A percentile compares a stretch with the other conserved stretches of the same genome.
Evolutionary conservation across 1,140 invertebrate genomes (phyloP).

Genomic region (Scaptomyza pallida): DNA sequence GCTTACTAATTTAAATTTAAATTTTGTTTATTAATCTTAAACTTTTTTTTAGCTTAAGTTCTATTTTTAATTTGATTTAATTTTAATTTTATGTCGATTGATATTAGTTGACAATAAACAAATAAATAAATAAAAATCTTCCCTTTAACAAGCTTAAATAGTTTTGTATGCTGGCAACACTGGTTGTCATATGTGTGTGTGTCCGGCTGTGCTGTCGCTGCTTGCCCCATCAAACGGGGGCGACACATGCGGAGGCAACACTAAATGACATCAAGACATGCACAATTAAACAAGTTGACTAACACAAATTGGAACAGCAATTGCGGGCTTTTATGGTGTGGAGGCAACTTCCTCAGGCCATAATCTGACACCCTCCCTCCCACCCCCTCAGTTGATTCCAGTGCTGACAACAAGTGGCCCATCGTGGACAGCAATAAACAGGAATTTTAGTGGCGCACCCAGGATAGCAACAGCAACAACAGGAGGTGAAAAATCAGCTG

Average conservation of each 20-base stretch:
- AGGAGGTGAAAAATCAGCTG: slow-evolving; percentile 2
- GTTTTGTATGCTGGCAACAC: not conserved
- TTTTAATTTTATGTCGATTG: no score
- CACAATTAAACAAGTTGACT: slow-evolving; percentile 74
- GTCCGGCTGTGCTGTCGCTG: slow-evolving; percentile 19
- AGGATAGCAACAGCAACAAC: not conserved
- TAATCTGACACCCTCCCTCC: slow-evolving; percentile 28
- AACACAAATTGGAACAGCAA: slow-evolving; percentile 54
- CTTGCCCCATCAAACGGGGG: slow-evolving; percentile 6
- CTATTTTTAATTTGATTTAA: no score
- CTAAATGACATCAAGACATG: slow-evolving; percentile 72
- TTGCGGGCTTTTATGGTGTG: slow-evolving; percentile 25
- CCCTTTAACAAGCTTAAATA: no score
- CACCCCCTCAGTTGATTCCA: slow-evolving; percentile 16
- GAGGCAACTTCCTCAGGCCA: not conserved
- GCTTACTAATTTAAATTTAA: no score
- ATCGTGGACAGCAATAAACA: slow-evolving; percentile 61
- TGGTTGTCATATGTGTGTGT: slow-evolving; percentile 39
- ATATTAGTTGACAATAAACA: no score
- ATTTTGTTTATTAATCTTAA: no score
- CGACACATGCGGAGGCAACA: slow-evolving; percentile 36
- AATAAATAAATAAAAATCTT: no score
- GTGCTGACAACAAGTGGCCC: slow-evolving; percentile 66
- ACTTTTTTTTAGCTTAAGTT: no score
- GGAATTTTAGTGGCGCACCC: slow-evolving; percentile 59